Percentiles rank a stretch among this genome's conserved stretches.
These are phyloP conservation scores for Drosophila pseudotakahashii DNA, from an alignment of 2,888 invertebrate genomes.

Conservation along the genomic window DNA sequence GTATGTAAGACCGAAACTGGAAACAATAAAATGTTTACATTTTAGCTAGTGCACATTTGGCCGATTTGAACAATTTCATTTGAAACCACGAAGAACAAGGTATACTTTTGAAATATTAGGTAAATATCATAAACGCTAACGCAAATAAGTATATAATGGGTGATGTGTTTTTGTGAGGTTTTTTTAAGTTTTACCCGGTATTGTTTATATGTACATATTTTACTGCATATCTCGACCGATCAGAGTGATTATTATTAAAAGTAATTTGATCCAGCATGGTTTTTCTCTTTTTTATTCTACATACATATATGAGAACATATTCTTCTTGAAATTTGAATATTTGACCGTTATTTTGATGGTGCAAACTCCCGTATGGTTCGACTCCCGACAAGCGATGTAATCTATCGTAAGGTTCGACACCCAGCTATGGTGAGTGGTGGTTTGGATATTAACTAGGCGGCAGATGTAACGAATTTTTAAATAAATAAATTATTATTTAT, in stretches of 20 bases:
- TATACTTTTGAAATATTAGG: not conserved
- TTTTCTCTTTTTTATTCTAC: too few relatives aligned
- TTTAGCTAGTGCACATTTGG: slow-evolving; percentile 7
- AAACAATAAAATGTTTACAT: slow-evolving; percentile 12
- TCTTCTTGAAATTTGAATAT: not conserved
- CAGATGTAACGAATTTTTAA: not conserved
- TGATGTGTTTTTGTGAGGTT: not conserved
- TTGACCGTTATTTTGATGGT: not conserved
- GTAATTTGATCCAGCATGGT: not conserved
- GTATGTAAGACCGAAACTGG: slow-evolving; percentile 12
- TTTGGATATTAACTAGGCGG: not conserved
- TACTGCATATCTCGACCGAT: not conserved
- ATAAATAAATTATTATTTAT: too few relatives aligned
- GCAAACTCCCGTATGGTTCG: not conserved
- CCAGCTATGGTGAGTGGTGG: not conserved
- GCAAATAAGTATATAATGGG: too few relatives aligned
- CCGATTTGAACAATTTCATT: not conserved
- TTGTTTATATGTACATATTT: not conserved
- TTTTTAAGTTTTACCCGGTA: not conserved
- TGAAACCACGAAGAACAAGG: not conserved
- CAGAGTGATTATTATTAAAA: not conserved
- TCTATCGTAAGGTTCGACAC: not conserved
- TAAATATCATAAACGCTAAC: not conserved
- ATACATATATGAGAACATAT: too few relatives aligned
- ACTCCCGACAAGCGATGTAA: not conserved